A percentile compares a stretch with the other conserved stretches of the same genome.
These are phyloP conservation scores for Platichthys stellatus DNA, from an alignment of 2,113 vertebrate species.

Conservation along the genomic window DNA sequence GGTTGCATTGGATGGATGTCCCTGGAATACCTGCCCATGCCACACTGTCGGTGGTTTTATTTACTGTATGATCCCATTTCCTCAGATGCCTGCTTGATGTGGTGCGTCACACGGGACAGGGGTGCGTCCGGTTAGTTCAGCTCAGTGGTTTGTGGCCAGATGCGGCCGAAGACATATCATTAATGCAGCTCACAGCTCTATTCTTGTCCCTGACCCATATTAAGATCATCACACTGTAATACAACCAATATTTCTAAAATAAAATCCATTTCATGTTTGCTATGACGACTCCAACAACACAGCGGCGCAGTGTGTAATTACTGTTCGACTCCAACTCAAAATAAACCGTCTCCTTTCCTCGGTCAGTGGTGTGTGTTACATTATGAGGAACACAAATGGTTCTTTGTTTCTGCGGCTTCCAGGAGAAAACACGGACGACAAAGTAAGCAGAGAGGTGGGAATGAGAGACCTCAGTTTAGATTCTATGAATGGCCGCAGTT, in stretches of 20 bases:
- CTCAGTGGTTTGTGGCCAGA: constrained; percentile 9
- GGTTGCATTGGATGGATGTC: background rate
- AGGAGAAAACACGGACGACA: background rate
- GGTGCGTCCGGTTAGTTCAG: constrained; percentile 29
- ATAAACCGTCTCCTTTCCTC: constrained; percentile 34
- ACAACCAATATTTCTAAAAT: constrained; percentile 9
- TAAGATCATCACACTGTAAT: constrained; percentile 30
- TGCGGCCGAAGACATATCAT: constrained; percentile 19
- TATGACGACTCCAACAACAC: constrained; percentile 46
- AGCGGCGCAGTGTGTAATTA: constrained; percentile 53
- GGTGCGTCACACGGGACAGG: constrained; percentile 4
- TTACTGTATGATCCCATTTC: background rate
- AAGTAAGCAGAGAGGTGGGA: constrained; percentile 28
- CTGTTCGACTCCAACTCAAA: constrained; percentile 29
- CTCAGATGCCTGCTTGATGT: too few relatives aligned
- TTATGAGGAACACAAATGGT: constrained; percentile 17
- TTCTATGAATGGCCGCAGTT: background rate
- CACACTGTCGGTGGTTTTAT: constrained; percentile 11
- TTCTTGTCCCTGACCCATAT: constrained; percentile 18
- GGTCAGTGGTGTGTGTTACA: constrained; percentile 8
- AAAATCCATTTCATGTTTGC: constrained; percentile 30
- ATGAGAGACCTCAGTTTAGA: background rate
- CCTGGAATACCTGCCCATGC: background rate
- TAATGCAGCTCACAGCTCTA: constrained; percentile 31
- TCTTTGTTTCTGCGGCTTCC: constrained; percentile 25